These are phyloP conservation scores for Opisthocomus hoazin DNA, from an alignment of 2,113 vertebrate genomes.

Conservation along the genomic window DNA sequence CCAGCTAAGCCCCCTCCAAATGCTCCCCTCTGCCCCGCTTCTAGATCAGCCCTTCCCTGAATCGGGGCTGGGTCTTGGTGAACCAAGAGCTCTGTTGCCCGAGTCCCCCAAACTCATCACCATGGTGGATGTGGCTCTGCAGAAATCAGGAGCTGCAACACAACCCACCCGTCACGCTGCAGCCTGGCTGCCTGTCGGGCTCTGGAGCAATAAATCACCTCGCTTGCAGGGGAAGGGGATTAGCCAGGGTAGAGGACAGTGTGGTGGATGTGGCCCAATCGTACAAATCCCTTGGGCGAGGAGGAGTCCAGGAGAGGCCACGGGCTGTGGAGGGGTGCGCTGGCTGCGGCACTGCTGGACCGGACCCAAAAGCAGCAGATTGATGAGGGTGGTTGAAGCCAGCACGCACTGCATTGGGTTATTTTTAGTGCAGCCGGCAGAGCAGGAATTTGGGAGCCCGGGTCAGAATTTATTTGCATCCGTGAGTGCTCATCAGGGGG, in stretches of 20 bases:
- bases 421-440: conserved; percentile 52
- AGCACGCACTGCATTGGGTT: neutral
- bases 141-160: neutral
- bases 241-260: neutral
- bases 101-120: neutral
- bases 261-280: accelerated
- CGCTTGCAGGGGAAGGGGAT: neutral
- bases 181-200: neutral
- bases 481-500: neutral
- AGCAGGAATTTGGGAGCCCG: conserved; percentile 40
- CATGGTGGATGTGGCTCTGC: neutral
- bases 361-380: neutral
- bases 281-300: accelerated
- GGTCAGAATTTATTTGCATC: conserved; percentile 54
- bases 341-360: neutral
- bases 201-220: neutral
- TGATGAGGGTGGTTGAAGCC: conserved; percentile 16
- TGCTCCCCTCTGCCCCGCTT: accelerated
- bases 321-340: neutral
- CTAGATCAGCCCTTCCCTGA: neutral
- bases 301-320: accelerated
- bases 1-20: neutral
- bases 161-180: accelerated
- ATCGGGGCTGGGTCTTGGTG: accelerated
- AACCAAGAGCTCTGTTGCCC: accelerated